A percentile compares a stretch with the other conserved stretches of the same genome.
These are phyloP conservation scores for Cynopterus sphinx DNA, from an alignment of 2,797 vertebrate species.

Conservation along the genomic window DNA sequence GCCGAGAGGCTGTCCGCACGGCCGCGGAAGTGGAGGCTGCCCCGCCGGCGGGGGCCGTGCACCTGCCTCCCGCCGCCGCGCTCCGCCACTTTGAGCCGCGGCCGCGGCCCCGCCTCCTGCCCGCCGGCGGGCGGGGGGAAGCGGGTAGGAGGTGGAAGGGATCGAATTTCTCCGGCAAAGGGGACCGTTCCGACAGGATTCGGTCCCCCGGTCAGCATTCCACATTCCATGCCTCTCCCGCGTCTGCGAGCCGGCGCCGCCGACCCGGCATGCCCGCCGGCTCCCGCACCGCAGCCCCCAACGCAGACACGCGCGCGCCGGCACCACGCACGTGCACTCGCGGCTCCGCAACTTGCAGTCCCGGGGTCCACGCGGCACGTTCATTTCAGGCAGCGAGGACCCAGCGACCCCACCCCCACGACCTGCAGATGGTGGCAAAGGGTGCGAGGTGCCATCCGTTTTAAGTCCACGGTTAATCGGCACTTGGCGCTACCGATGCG, in stretches of 20 bases:
- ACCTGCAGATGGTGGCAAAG: slow-evolving; percentile 53
- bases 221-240: slow-evolving; percentile 76
- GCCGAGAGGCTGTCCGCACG: slow-evolving; percentile 49
- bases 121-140: slow-evolving; percentile 64
- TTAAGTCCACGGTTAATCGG: slow-evolving; percentile 47
- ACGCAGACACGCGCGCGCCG: slow-evolving; percentile 66
- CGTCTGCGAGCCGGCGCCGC: slow-evolving; percentile 54
- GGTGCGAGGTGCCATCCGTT: slow-evolving; percentile 51
- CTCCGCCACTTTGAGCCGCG: slow-evolving; percentile 71
- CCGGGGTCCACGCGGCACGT: background rate
- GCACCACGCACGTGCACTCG: slow-evolving; percentile 75
- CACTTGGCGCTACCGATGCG: slow-evolving; percentile 55
- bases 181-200: slow-evolving; percentile 75
- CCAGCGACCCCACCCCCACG: slow-evolving; percentile 27
- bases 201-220: slow-evolving; percentile 80
- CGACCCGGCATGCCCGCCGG: slow-evolving; percentile 65
- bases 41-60: slow-evolving; percentile 75
- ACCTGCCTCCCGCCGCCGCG: slow-evolving; percentile 82
- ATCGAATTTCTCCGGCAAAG: slow-evolving; percentile 76
- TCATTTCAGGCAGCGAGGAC: background rate
- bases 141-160: slow-evolving; percentile 74
- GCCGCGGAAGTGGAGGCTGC: slow-evolving; percentile 73
- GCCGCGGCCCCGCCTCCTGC: slow-evolving; percentile 73
- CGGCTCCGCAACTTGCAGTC: slow-evolving; percentile 75
- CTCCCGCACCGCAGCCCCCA: slow-evolving; percentile 57